Conservation (phyloP, 2,888 invertebrate species). For the Nineta flava region DNA sequence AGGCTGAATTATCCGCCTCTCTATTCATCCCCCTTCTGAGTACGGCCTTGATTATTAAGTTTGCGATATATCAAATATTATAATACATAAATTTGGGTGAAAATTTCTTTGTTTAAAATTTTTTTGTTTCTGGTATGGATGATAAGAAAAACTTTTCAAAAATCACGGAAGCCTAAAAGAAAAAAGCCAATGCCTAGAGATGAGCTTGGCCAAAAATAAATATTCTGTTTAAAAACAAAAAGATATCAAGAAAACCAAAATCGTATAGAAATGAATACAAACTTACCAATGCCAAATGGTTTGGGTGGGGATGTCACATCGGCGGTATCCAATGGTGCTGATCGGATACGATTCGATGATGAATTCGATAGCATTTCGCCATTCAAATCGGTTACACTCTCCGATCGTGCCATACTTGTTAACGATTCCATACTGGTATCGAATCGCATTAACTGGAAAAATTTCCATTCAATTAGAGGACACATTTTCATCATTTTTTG, state of each 20-base stretch:
- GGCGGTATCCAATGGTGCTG: slow-evolving; percentile 19
- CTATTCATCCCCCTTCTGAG: too few species aligned
- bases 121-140: too few species aligned
- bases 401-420: slow-evolving; percentile 57
- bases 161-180: neutral
- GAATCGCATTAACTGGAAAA: slow-evolving; percentile 57
- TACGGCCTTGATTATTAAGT: too few species aligned
- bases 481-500: neutral
- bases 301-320: slow-evolving; percentile 47
- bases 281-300: slow-evolving; percentile 72
- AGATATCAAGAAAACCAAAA: neutral
- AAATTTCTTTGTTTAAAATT: too few species aligned
- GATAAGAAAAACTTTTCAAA: too few species aligned
- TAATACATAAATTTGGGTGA: too few species aligned
- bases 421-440: slow-evolving; percentile 67
- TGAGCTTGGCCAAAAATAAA: neutral
- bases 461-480: slow-evolving; percentile 1
- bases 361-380: slow-evolving; percentile 34
- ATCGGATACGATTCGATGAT: slow-evolving; percentile 18
- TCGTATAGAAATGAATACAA: neutral
- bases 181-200: neutral
- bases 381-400: slow-evolving; percentile 70
- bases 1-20: too few species aligned
- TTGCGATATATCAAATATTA: too few species aligned
- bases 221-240: neutral